These are phyloP conservation scores for Cynoglossus semilaevis DNA, from an alignment of 2,113 vertebrate species.

Conservation along the genomic window DNA sequence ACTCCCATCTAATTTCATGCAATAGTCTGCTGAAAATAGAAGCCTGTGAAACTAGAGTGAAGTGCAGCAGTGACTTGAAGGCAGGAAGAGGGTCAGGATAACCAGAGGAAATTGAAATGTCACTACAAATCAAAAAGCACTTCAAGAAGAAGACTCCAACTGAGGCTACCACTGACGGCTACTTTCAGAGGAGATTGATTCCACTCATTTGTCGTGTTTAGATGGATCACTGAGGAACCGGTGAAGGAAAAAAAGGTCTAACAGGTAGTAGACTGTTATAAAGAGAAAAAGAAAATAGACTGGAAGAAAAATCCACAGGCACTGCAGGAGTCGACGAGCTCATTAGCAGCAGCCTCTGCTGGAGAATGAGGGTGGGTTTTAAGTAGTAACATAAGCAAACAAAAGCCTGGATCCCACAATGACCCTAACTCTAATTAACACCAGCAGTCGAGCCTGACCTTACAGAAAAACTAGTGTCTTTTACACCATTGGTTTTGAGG, in stretches of 20 bases:
- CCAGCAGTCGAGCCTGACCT: conserved; percentile 40
- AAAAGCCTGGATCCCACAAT: neutral
- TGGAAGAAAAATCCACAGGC: neutral
- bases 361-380: conserved; percentile 36
- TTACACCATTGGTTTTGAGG: conserved; percentile 2
- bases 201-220: conserved; percentile 36
- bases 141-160: conserved; percentile 59
- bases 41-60: conserved; percentile 25
- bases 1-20: conserved; percentile 9
- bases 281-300: conserved; percentile 4
- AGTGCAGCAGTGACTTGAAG: conserved; percentile 33
- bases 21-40: conserved; percentile 35
- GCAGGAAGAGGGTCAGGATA: conserved; percentile 49
- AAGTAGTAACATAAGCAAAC: conserved; percentile 36
- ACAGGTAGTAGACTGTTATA: conserved; percentile 15
- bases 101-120: conserved; percentile 75
- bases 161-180: conserved; percentile 57
- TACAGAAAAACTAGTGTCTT: conserved; percentile 21
- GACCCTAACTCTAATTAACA: conserved; percentile 55
- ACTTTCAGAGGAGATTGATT: conserved; percentile 59
- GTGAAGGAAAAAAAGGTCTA: conserved; percentile 5
- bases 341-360: conserved; percentile 14
- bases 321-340: conserved; percentile 3
- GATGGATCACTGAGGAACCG: conserved; percentile 33
- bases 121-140: conserved; percentile 66